phyloP scores from a whole-genome alignment of 1,140 invertebrate species.

The Macrobrachium rosenbergii region DNA sequence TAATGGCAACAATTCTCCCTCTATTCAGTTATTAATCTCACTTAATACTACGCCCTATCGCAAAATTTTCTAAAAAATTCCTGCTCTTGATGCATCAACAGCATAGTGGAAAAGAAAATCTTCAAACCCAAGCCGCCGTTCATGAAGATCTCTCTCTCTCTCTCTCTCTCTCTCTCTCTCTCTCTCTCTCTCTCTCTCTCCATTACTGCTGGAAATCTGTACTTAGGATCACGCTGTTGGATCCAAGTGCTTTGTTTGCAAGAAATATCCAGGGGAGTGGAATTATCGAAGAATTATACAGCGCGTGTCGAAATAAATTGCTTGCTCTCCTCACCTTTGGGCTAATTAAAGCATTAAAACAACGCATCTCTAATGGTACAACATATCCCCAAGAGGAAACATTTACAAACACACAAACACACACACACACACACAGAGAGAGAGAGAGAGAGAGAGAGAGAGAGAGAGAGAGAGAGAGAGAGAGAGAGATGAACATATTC shows the following conservation, averaged over 20 bases:
- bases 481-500: background rate
- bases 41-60: no score
- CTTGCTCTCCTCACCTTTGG: conserved; percentile 37
- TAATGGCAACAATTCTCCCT: no score
- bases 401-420: background rate
- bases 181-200: background rate
- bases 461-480: conserved; percentile 9
- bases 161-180: background rate
- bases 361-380: conserved; percentile 31
- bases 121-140: no score
- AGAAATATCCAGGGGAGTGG: conserved; percentile 25
- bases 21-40: no score
- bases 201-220: background rate
- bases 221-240: no score
- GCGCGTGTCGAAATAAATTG: conserved; percentile 44
- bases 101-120: no score
- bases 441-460: background rate
- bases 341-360: conserved; percentile 41
- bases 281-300: conserved; percentile 38
- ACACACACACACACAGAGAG: background rate
- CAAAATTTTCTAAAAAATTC: no score
- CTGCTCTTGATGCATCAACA: no score
- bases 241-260: background rate
- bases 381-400: conserved; percentile 28
- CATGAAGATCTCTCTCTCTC: background rate